Evolutionary conservation across 2,113 vertebrate genomes (phyloP).

Genomic region (Nycticryphes semicollaris): DNA sequence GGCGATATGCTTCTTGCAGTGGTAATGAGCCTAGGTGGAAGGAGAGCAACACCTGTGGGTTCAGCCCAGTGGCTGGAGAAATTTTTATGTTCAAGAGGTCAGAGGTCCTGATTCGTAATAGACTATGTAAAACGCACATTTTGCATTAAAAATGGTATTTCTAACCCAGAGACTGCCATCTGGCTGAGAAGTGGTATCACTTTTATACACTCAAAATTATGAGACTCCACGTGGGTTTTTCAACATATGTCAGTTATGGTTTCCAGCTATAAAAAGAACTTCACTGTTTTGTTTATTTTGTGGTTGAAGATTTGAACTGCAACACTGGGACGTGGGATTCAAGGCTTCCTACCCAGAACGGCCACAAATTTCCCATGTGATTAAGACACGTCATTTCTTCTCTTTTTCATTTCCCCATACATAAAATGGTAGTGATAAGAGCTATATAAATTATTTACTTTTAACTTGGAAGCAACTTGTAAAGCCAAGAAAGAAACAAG

Average conservation of each 20-base stretch:
- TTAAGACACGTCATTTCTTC: background rate
- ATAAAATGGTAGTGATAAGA: background rate
- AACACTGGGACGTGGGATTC: background rate
- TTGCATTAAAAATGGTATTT: background rate
- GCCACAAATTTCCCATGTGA: background rate
- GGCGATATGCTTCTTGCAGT: background rate
- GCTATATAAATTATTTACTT: background rate
- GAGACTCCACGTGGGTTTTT: background rate
- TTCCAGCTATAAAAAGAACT: background rate
- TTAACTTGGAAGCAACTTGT: background rate
- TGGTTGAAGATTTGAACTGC: background rate
- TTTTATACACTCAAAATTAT: background rate
- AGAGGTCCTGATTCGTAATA: background rate
- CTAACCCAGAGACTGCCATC: background rate
- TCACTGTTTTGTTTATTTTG: background rate
- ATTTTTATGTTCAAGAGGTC: background rate
- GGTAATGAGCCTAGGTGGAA: rapidly evolving
- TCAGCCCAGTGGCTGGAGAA: background rate
- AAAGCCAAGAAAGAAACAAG: background rate
- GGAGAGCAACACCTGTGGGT: background rate
- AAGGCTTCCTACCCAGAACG: background rate
- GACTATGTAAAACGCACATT: rapidly evolving
- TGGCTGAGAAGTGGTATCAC: rapidly evolving
- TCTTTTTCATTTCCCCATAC: background rate
- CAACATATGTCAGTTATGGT: rapidly evolving